A percentile compares a stretch with the other conserved stretches of the same genome.
Conservation (phyloP, 2,888 invertebrate species). For the Anthoptus insignis region DNA sequence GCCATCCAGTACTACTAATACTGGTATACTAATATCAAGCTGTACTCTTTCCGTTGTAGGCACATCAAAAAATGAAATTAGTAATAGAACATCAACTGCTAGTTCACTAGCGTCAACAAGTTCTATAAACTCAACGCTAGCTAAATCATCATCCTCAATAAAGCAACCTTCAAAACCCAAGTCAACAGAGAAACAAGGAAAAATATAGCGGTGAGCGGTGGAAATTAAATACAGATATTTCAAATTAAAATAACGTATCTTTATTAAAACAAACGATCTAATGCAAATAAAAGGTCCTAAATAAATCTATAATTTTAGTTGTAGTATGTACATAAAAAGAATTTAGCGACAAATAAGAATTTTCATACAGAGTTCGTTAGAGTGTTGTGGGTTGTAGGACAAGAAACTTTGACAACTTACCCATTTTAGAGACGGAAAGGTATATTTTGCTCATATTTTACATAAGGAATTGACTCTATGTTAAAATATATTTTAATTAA, state of each 20-base stretch:
- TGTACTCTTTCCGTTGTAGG: background rate
- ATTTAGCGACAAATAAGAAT: slow-evolving; percentile 21
- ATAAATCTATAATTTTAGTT: slow-evolving; percentile 9
- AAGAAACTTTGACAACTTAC: slow-evolving; percentile 9
- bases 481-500: slow-evolving; percentile 25
- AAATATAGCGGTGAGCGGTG: background rate
- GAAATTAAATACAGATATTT: background rate
- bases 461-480: slow-evolving; percentile 35
- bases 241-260: background rate
- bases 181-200: slow-evolving; percentile 10
- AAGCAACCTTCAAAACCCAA: slow-evolving; percentile 1
- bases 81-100: background rate
- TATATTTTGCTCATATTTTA: slow-evolving; percentile 26
- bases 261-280: background rate
- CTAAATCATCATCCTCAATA: slow-evolving; percentile 13
- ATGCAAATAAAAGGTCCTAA: slow-evolving; percentile 16
- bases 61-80: slow-evolving; percentile 5
- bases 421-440: background rate
- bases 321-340: slow-evolving; percentile 11
- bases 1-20: no score
- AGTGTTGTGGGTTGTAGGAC: slow-evolving; percentile 10
- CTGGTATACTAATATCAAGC: background rate
- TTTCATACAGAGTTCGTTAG: slow-evolving; percentile 20
- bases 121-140: slow-evolving; percentile 5
- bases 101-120: slow-evolving; percentile 5